Conservation (phyloP, 1,140 invertebrate species). For the Aporrectodea caliginosa region DNA sequence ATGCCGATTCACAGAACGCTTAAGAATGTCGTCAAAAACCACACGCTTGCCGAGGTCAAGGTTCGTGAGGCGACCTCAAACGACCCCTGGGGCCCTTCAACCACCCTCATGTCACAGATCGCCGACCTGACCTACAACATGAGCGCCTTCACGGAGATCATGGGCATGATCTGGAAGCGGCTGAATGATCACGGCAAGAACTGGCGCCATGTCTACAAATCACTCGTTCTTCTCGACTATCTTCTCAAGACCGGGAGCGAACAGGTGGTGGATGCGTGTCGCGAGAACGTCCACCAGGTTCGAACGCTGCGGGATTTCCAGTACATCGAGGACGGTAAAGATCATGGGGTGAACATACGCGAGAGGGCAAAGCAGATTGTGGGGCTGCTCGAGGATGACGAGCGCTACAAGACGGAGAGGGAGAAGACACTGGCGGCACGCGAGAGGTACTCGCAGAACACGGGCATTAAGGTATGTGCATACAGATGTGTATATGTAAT, state of each 20-base stretch:
- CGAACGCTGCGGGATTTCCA: constrained; percentile 97
- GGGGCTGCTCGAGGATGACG: constrained; percentile 90
- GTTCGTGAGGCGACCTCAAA: constrained; percentile 97
- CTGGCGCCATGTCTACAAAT: constrained; percentile 99
- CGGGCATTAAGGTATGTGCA: constrained; percentile 37
- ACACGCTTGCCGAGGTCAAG: constrained; percentile 96
- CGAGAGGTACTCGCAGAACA: constrained; percentile 59
- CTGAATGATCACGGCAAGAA: constrained; percentile 98
- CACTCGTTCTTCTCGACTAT: constrained; percentile 89
- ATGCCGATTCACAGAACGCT: constrained; percentile 79
- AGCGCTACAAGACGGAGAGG: constrained; percentile 90
- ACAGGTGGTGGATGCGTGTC: constrained; percentile 64
- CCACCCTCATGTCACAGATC: constrained; percentile 97
- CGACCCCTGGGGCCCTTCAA: constrained; percentile 99
- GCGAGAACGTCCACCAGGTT: constrained; percentile 98
- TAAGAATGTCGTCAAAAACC: constrained; percentile 97
- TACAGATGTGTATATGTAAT: no score
- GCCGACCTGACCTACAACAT: constrained; percentile 96
- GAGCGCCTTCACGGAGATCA: constrained; percentile 98
- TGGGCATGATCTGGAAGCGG: constrained; percentile 99
- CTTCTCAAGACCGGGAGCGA: constrained; percentile 95
- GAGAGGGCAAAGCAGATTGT: constrained; percentile 98
- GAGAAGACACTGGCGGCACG: constrained; percentile 93
- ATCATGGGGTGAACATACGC: constrained; percentile 94
- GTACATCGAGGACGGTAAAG: constrained; percentile 95